Conservation (phyloP, 2,888 invertebrate species). For the Stratiomys singularior region DNA sequence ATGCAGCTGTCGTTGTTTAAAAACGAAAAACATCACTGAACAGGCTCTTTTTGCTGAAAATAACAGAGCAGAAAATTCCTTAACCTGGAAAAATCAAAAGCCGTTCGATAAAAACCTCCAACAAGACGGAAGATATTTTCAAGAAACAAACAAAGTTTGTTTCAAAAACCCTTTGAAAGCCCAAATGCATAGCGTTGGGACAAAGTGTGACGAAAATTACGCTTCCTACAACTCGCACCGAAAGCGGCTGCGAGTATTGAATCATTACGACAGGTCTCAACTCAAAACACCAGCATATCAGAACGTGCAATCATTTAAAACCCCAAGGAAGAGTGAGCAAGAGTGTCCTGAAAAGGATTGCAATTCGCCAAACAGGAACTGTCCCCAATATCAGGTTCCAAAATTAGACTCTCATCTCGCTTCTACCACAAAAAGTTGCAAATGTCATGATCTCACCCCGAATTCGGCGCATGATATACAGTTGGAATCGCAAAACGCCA, state of each 20-base stretch:
- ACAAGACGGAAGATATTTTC: not conserved
- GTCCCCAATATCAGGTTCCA: too few species aligned
- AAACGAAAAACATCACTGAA: not conserved
- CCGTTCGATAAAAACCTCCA: not conserved
- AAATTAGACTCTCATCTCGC: too few species aligned
- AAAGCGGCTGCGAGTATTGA: not conserved
- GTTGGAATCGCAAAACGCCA: too few species aligned
- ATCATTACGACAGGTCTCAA: not conserved
- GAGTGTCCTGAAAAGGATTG: too few species aligned
- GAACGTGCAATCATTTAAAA: not conserved
- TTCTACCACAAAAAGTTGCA: too few species aligned
- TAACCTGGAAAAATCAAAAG: too few species aligned
- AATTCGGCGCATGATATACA: too few species aligned
- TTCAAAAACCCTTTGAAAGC: not conserved
- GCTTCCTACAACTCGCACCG: not conserved
- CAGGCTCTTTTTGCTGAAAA: too few species aligned
- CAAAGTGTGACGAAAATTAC: slow-evolving; percentile 11
- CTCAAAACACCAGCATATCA: not conserved
- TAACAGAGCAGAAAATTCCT: too few species aligned
- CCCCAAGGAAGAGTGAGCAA: too few species aligned
- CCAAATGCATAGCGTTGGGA: not conserved
- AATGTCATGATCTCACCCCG: too few species aligned
- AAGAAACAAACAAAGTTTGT: not conserved
- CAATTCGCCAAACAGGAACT: too few species aligned
- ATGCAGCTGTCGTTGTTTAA: not conserved